Base-by-base conservation (phyloP, 37 sponge, comb jelly and placozoan species). In the Halisarca cf. caerulea region DNA sequence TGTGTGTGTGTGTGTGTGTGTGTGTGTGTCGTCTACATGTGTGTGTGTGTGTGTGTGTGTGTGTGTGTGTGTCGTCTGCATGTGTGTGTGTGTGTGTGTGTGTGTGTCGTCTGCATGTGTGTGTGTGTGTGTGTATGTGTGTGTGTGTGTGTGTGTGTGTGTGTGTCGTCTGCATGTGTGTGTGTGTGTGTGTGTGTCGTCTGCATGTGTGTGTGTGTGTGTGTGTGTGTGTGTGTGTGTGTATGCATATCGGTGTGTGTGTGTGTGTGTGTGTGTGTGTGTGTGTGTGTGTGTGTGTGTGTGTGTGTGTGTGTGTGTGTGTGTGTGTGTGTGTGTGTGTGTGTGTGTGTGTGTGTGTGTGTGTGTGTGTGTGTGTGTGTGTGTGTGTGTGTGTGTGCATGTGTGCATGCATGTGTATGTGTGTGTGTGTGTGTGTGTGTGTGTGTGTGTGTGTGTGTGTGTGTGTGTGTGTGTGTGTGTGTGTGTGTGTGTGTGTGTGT, bases 221-320 rank as follows among this genome's bases (percentile, higher is more conserved):
- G 64, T 61, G 64, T 61, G 64, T 61, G 64, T 61, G 64, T 61
- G 64, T 61, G 64, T 61, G 64, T 61, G 64, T 61, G 64, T 61
- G 64, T 61, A 23, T 61, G 64, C 15, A 23, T 61, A 23, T 61
- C 20, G 6, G 64, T 61, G 64, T 61, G 64, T 61, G 64, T 61
- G 64, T 61, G 64, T 61, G 64, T 61, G 64, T 61, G 64, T 61
- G 64, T 61, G 64, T 61, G 64, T 61, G 64, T 61, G 64, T 5
- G 64, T 61, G 64, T 61, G 64, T 61, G 30, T 61, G 64, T 61
- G 15, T 61, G 28, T 61, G 64, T 61, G 64, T 61, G 64, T 61
- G 64, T 61, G 64, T 61, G 64, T 61, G 64, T 61, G 64, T 61
- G 64, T 61, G 64, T 61, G 64, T 61, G 64, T 61, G 64, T 61